Evolutionary conservation across 2,888 invertebrate species (phyloP), one percentile per base, ranked within the genome.

Genomic region (Axea sp.): DNA sequence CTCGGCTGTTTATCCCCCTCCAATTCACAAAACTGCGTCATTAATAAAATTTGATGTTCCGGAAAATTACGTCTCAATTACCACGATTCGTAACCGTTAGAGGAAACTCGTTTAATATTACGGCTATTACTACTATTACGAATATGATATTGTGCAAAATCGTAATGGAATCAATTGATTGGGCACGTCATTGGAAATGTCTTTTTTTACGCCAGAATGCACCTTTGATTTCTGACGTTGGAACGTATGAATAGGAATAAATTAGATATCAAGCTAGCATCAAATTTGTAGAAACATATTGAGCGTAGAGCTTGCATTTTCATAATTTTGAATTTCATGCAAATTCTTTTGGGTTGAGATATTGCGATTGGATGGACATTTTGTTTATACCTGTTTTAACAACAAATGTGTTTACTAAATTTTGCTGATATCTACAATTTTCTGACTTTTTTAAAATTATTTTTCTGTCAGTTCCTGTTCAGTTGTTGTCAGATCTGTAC

Each of bases 41-140:
- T 86, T 84, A 85, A 85, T 84, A 84, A 85, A 82, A 83, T 76
- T 81, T 82, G 82, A 86, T 84, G 84, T 84, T 77, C 83, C 84
- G 85, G 82, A 84, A 86, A 86, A 86, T 84, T 85, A 86, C 83
- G 81, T 83, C 81, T 81, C 83, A 84, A 75, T 76, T 76, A 76
- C 57, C 72, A 43, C 69, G 15, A 74, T 64, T 69, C 65, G 64
- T 26, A 59, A 62, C 60, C 64, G 74, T 68, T 49, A 35, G 11
- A 35, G 55, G 59, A 69, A 59, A 57, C 62, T 65, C 43, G 53
- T 49, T 49, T 62, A 4, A 41, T 19, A 24, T 3, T 24, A 5
- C 39, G 11, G 12, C n/a, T 55, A 22, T 59, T 43, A 45, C 45
- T 15, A 19, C n/a, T 14, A 43, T 45, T 15, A 12, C 43, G 19